Conservation (phyloP, 2,888 invertebrate genomes). For the Deilephila porcellus region DNA sequence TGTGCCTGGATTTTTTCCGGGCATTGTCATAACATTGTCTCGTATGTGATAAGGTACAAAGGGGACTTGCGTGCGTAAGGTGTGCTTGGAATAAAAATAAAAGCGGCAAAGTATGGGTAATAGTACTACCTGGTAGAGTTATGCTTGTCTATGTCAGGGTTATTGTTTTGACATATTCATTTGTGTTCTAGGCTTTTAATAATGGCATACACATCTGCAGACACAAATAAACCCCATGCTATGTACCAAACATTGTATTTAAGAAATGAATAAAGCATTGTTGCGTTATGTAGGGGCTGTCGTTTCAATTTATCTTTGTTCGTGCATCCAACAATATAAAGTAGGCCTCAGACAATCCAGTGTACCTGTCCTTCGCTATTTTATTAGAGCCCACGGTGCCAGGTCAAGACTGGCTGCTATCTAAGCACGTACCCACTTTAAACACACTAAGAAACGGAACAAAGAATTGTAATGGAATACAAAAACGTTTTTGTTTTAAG, state of each 20-base stretch:
- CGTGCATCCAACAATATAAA: constrained; percentile 61
- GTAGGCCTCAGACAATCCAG: constrained; percentile 39
- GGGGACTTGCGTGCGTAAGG: too few species aligned
- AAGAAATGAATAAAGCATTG: constrained; percentile 19
- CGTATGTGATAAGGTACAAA: too few species aligned
- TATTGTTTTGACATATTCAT: too few species aligned
- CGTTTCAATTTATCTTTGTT: constrained; percentile 66
- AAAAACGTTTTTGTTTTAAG: neutral
- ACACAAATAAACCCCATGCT: neutral
- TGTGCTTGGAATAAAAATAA: too few species aligned
- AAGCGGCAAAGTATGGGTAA: too few species aligned
- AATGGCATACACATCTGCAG: neutral
- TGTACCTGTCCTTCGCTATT: constrained; percentile 30
- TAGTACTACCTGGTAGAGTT: too few species aligned
- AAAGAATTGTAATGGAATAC: neutral
- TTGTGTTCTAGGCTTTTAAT: too few species aligned
- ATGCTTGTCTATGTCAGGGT: too few species aligned
- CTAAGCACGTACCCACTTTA: constrained; percentile 8
- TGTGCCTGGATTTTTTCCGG: too few species aligned
- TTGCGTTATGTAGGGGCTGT: constrained; percentile 42
- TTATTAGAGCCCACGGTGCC: constrained; percentile 21
- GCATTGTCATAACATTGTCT: too few species aligned
- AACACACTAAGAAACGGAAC: neutral
- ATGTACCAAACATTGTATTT: neutral
- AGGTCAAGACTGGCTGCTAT: constrained; percentile 15